phyloP scores from a whole-genome alignment of 1,140 invertebrate genomes.

The Mizuhopecten yessoensis region DNA sequence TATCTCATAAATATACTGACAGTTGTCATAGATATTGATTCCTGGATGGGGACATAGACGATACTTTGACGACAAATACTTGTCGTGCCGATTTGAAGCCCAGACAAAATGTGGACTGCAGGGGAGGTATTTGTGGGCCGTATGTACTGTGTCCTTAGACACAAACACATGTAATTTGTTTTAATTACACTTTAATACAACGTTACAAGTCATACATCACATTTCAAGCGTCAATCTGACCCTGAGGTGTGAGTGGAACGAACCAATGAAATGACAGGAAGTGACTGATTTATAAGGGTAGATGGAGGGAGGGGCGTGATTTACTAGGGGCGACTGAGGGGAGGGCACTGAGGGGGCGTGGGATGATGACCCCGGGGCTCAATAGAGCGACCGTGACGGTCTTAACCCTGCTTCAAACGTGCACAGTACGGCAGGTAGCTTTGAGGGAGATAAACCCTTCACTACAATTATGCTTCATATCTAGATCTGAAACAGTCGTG shows the following conservation, averaged over 20 bases:
- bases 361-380: conserved; percentile 9
- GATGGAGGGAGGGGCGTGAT: not conserved
- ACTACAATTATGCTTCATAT: not conserved
- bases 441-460: conserved; percentile 11
- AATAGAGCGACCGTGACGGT: conserved; percentile 16
- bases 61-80: too few species aligned
- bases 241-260: not conserved
- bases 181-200: conserved; percentile 26
- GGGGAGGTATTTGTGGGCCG: not conserved
- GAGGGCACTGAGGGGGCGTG: conserved; percentile 11
- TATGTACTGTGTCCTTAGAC: conserved; percentile 25
- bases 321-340: not conserved
- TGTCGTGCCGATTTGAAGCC: not conserved
- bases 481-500: not conserved
- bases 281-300: conserved; percentile 31
- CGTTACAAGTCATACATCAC: conserved; percentile 16
- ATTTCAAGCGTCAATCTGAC: not conserved
- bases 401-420: conserved; percentile 31
- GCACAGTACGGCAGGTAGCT: not conserved
- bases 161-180: conserved; percentile 39
- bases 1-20: too few species aligned
- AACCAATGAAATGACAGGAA: conserved; percentile 38
- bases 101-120: not conserved
- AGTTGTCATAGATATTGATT: too few species aligned
- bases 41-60: too few species aligned